These are phyloP conservation scores for Bursaphelenchus mucronatus DNA, from an alignment of 1,140 invertebrate species.

Conservation along the genomic window DNA sequence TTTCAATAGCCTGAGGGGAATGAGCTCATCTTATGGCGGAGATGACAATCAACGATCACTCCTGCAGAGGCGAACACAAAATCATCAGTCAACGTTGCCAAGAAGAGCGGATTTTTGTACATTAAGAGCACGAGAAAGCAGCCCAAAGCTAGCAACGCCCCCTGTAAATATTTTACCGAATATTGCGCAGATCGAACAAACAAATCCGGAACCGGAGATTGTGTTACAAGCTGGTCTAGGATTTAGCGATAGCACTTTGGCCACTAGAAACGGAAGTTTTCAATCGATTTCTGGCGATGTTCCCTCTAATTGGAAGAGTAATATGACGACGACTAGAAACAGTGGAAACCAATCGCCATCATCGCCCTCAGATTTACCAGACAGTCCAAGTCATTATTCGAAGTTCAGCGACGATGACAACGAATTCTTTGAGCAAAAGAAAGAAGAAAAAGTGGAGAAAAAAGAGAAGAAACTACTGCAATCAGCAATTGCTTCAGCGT, in stretches of 20 bases:
- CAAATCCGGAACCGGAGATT: neutral
- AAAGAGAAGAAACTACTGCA: neutral
- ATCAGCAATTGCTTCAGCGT: neutral
- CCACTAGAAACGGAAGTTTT: slow-evolving; percentile 18
- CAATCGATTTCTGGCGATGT: slow-evolving; percentile 17
- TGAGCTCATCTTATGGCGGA: too few relatives aligned
- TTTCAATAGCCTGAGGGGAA: too few relatives aligned
- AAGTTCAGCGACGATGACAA: slow-evolving; percentile 3
- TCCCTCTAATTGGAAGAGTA: slow-evolving; percentile 20
- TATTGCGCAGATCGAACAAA: neutral
- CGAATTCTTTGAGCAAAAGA: slow-evolving; percentile 20
- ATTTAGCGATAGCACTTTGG: neutral
- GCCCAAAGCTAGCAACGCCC: neutral
- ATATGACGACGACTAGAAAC: slow-evolving; percentile 17
- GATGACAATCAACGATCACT: neutral
- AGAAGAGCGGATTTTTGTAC: slow-evolving; percentile 5
- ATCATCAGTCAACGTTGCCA: neutral
- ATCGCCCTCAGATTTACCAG: slow-evolving; percentile 14
- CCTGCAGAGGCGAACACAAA: neutral
- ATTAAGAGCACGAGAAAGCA: neutral
- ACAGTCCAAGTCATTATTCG: slow-evolving; percentile 19
- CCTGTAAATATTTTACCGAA: neutral
- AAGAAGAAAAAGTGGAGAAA: neutral
- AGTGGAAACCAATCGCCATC: slow-evolving; percentile 14
- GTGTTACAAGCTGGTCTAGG: neutral